Conservation (phyloP, 2,888 invertebrate species). For the Daptonema setosum region DNA sequence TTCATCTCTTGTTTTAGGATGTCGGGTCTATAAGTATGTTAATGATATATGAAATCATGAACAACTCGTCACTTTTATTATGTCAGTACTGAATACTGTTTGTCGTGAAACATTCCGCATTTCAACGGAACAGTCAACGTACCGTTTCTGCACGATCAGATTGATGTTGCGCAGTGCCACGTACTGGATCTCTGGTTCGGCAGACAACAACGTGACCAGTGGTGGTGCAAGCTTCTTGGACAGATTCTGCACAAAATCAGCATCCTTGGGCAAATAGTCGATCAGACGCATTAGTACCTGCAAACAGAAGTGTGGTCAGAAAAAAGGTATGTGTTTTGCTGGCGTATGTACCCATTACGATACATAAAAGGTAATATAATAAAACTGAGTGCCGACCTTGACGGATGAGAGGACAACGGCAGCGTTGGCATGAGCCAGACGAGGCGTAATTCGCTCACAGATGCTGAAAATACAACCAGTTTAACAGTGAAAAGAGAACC, state of each 20-base stretch:
- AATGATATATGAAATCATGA: neutral
- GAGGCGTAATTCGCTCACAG: conserved; percentile 84
- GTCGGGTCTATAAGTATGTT: conserved; percentile 47
- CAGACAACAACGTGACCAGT: conserved; percentile 79
- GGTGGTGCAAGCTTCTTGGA: conserved; percentile 97
- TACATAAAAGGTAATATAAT: neutral
- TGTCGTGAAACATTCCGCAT: neutral
- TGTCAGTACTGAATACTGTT: neutral
- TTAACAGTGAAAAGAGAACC: neutral
- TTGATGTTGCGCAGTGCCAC: conserved; percentile 94
- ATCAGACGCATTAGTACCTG: conserved; percentile 76
- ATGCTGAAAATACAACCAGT: conserved; percentile 39
- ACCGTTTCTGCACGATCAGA: conserved; percentile 81
- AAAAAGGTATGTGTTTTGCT: neutral
- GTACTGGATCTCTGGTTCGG: conserved; percentile 97
- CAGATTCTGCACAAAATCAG: conserved; percentile 74
- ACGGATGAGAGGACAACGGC: conserved; percentile 95
- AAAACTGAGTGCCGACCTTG: conserved; percentile 41
- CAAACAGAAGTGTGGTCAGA: neutral
- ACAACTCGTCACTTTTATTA: neutral
- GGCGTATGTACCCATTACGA: neutral
- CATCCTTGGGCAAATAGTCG: conserved; percentile 79
- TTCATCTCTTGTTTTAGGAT: conserved; percentile 99
- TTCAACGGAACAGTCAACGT: neutral
- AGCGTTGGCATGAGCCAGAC: conserved; percentile 93